Evolutionary conservation across 2,113 vertebrate species (phyloP), one percentile per base, ranked within the genome.

Genomic region (Hiodon tergisus): DNA sequence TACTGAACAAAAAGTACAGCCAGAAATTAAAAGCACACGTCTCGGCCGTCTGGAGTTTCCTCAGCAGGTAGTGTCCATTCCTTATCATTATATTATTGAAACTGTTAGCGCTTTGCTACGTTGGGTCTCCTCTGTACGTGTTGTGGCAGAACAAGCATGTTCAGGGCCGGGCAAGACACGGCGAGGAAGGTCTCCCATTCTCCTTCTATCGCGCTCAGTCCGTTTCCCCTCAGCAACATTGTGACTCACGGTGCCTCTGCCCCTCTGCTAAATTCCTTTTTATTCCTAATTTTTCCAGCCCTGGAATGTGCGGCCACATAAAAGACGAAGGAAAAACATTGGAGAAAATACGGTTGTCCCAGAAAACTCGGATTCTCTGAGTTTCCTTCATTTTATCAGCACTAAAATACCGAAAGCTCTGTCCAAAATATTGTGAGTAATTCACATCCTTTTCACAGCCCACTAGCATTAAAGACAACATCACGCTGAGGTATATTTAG

Each of bases 1-100:
- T 53, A 16, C 14, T 60, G 6, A 31, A 31, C 13, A 87, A 86
- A 82, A 88, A 87, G 84, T 88, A 77, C 83, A 89, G 87, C 87
- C 85, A 89, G 85, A 86, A 86, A 86, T 85, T 31, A 84, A 89
- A 88, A 88, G 84, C 83, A 87, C 85, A 86, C 85, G 86, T 82
- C 84, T 58, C 85, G 81, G 79, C 83, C 86, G 87, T 85, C 78
- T 73, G 80, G 88, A 88, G 89, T 91, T 80, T 86, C 86, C 84
- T 89, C 87, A 31, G 31, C 31, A 31, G 31, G 31, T 31, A 31
- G 31, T 31, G 31, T 31, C 31, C 31, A 31, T 31, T 31, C 31
- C 31, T 31, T 31, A 31, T 31, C 31, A 31, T 31, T 31, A 31
- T 31, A 31, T 31, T 31, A 31, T 31, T 31, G 31, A 31, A 31